Base-by-base conservation (phyloP, 2,797 vertebrate genomes). In the Vespertilio murinus region DNA sequence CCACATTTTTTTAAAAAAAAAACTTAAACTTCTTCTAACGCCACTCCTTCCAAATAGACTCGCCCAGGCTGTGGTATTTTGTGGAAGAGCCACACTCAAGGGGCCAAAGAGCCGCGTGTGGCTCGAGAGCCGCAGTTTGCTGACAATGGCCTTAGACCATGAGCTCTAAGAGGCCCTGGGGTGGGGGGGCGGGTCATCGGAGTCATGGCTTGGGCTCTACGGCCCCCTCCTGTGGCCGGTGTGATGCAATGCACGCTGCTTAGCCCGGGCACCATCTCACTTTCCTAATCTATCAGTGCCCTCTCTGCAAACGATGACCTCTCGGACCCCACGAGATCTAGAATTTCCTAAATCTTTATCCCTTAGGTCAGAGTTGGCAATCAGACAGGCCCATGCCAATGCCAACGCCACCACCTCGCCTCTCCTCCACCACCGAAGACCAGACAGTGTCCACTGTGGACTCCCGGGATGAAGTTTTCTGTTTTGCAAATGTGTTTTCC, bases 401-500 rank as follows among this genome's bases (percentile, higher is more conserved):
- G 87, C 79, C 90, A n/a, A n/a, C n/a, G 95, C 80, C 52, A 45
- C 75, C 75, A 59, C 89, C 42, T 81, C 25, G 25, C 17, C n/a
- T 64, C 89, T 38, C 83, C 92, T 13, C 20, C 81, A 94, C 89
- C 94, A 88, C 90, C 2, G n/a, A 22, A 0, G 4, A 81, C 33
- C 54, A 96, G 95, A 96, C 90, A 94, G 64, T 30, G 45, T 95
- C 95, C 85, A 85, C 93, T 33, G 78, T 84, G 0, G n/a, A 86
- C 56, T 92, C 84, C 88, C 93, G 93, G 96, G 96, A 77, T 83
- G 69, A 91, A 97, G 90, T 89, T 92, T 30, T 54, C 52, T 97
- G 97, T 96, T 96, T 97, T 84, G 86, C 88, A 93, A 96, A 67
- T 54, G 61, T 96, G 93, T 92, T 94, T 94, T 56, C 89, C 92